Evolutionary conservation across 1,140 invertebrate genomes (phyloP).

Genomic region (Bombus sylvicola): DNA sequence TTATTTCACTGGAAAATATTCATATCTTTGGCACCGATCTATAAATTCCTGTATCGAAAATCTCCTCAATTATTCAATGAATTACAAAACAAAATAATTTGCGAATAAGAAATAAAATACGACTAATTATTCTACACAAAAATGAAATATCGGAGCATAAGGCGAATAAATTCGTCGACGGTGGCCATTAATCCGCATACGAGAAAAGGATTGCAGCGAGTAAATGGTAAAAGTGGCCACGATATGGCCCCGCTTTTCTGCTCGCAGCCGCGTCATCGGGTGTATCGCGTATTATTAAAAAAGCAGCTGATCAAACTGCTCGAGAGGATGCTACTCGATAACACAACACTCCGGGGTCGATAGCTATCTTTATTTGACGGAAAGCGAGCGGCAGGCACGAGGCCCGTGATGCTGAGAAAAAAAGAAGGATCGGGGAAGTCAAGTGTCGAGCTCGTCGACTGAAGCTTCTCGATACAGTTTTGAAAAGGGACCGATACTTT

Average conservation of each 20-base stretch:
- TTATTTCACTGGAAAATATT: too few relatives aligned
- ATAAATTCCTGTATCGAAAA: background rate
- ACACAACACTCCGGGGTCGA: slow-evolving; percentile 50
- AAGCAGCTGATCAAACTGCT: slow-evolving; percentile 34
- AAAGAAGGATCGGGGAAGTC: slow-evolving; percentile 33
- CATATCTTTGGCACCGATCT: too few relatives aligned
- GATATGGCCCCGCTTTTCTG: background rate
- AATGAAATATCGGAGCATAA: background rate
- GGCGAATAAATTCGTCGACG: background rate
- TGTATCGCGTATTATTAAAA: slow-evolving; percentile 39
- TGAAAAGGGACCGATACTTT: slow-evolving; percentile 44
- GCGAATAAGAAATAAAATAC: background rate
- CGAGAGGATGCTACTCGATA: slow-evolving; percentile 49
- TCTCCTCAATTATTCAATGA: too few relatives aligned
- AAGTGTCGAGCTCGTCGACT: slow-evolving; percentile 43
- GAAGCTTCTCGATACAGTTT: slow-evolving; percentile 44
- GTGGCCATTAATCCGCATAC: too few relatives aligned
- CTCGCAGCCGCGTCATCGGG: too few relatives aligned
- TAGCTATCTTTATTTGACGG: slow-evolving; percentile 51
- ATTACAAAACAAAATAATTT: background rate
- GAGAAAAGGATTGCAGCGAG: too few relatives aligned
- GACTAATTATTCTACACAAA: background rate
- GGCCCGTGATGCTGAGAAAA: background rate
- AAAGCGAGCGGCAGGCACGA: background rate
- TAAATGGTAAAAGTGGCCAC: slow-evolving; percentile 6